These are phyloP conservation scores for Anableps anableps DNA, from an alignment of 2,797 vertebrate genomes.

Conservation along the genomic window DNA sequence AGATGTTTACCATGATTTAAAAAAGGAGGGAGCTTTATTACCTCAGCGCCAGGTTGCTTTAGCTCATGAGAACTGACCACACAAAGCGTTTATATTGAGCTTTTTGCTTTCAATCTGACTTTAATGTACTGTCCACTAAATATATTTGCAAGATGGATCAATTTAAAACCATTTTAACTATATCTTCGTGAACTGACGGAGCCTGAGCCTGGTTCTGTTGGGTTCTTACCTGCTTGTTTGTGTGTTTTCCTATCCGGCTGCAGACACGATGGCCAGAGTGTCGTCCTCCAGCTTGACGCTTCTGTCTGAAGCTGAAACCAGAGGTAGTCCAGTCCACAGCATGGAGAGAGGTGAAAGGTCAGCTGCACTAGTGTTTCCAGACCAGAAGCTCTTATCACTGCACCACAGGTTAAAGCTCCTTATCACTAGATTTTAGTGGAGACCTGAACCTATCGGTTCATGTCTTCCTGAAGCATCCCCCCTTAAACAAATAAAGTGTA, in stretches of 20 bases:
- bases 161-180: background rate
- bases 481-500: background rate
- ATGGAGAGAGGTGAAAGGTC: constrained; percentile 56
- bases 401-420: background rate
- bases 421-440: background rate
- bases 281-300: constrained; percentile 31
- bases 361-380: background rate
- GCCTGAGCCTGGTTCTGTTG: background rate
- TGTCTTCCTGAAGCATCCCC: background rate
- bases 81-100: too few species aligned
- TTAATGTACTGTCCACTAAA: background rate
- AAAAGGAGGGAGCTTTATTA: too few species aligned
- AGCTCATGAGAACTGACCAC: background rate
- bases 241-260: constrained; percentile 1
- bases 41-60: too few species aligned
- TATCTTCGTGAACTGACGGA: too few species aligned
- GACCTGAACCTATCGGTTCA: background rate
- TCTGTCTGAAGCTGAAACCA: constrained; percentile 32
- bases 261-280: constrained; percentile 62
- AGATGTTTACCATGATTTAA: background rate
- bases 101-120: background rate
- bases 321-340: constrained; percentile 52
- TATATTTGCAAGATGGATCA: background rate
- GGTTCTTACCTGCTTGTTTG: constrained; percentile 2
- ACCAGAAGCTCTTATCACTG: background rate